phyloP scores from a whole-genome alignment of 2,888 invertebrate genomes.

The Apotomis turbidana region DNA sequence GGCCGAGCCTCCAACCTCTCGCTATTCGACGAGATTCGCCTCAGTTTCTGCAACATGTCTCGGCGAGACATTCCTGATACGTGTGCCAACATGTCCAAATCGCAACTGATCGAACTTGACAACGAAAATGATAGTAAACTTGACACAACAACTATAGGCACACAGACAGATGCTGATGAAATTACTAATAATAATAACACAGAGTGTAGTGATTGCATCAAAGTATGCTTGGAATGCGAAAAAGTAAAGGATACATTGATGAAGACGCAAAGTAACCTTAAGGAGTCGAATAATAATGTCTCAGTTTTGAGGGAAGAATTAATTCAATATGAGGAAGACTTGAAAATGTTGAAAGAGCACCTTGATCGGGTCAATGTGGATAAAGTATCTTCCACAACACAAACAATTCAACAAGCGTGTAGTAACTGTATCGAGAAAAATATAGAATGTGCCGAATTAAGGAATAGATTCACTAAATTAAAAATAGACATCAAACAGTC shows the following conservation, averaged over 20 bases:
- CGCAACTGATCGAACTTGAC: conserved; percentile 51
- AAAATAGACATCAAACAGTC: conserved; percentile 21
- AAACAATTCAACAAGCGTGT: conserved; percentile 22
- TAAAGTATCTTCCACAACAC: conserved; percentile 7
- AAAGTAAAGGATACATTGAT: conserved; percentile 11
- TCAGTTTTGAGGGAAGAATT: conserved; percentile 17
- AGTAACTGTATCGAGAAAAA: conserved; percentile 26
- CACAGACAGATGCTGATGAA: conserved; percentile 55
- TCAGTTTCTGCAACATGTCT: conserved; percentile 67
- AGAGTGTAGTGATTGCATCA: conserved; percentile 22
- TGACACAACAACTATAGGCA: conserved; percentile 48
- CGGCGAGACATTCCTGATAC: conserved; percentile 58
- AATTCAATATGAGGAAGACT: conserved; percentile 25
- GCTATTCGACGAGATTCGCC: conserved; percentile 73
- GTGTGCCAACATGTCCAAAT: conserved; percentile 63
- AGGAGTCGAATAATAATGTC: conserved; percentile 24
- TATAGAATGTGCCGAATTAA: conserved; percentile 10
- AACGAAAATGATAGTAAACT: conserved; percentile 48
- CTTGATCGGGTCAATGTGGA: conserved; percentile 13
- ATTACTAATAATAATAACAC: conserved; percentile 31
- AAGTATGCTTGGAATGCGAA: conserved; percentile 19
- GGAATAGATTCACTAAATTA: not conserved
- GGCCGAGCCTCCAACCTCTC: conserved; percentile 73
- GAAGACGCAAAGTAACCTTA: conserved; percentile 11
- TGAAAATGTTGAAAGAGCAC: conserved; percentile 17